A percentile compares a stretch with the other conserved stretches of the same genome.
These are phyloP conservation scores for Pseudopodoces humilis DNA, from an alignment of 2,113 vertebrate genomes.

Conservation along the genomic window DNA sequence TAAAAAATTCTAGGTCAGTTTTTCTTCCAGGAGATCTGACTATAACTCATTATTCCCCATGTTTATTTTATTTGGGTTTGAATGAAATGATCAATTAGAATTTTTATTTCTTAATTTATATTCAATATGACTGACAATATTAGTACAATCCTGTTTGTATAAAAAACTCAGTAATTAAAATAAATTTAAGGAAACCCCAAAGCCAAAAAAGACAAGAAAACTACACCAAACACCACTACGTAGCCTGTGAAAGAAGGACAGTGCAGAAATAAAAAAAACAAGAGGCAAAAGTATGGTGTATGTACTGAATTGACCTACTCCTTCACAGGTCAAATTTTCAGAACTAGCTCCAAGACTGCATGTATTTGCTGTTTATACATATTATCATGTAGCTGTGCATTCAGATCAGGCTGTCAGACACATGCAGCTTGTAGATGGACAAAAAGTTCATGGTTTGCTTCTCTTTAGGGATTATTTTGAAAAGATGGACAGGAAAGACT, in stretches of 20 bases:
- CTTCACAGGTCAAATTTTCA: slow-evolving; percentile 38
- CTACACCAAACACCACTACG: rapidly evolving
- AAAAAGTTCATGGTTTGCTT: neutral
- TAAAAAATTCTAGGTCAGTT: slow-evolving; percentile 44
- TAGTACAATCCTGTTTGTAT: neutral
- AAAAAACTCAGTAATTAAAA: neutral
- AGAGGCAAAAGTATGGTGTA: neutral
- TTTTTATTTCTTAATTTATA: neutral
- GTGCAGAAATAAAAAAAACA: neutral
- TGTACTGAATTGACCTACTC: slow-evolving; percentile 17
- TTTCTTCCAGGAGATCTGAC: slow-evolving; percentile 18
- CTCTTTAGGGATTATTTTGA: neutral
- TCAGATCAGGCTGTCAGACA: neutral
- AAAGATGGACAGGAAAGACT: neutral
- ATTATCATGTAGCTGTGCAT: slow-evolving; percentile 14
- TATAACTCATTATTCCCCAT: neutral
- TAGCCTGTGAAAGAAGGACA: neutral
- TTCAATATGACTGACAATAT: neutral
- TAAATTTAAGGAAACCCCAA: neutral
- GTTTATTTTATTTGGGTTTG: neutral
- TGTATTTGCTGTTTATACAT: slow-evolving; percentile 8
- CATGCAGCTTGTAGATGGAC: neutral
- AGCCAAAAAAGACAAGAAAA: neutral
- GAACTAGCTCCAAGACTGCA: neutral
- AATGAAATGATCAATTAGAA: neutral